Conservation (phyloP, 2,888 invertebrate species). For the Drosophila mimetica region DNA sequence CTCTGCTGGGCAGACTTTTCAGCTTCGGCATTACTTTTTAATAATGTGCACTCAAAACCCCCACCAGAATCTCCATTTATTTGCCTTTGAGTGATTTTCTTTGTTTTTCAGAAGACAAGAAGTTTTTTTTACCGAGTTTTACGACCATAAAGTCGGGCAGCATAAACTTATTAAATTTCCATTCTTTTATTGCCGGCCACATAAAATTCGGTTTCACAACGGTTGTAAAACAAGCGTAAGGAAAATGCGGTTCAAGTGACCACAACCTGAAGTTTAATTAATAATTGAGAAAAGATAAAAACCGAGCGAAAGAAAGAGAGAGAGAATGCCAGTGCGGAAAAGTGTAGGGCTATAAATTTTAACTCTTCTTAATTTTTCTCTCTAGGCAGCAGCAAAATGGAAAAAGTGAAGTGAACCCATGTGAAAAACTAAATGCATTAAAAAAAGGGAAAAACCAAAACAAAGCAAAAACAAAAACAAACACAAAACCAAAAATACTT, state of each 20-base stretch:
- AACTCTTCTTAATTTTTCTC: neutral
- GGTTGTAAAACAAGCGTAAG: constrained; percentile 51
- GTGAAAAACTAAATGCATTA: constrained; percentile 45
- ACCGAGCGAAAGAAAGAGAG: neutral
- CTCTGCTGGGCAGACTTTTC: constrained; percentile 56
- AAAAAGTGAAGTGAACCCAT: constrained; percentile 43
- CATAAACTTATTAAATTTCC: constrained; percentile 70
- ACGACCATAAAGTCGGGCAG: constrained; percentile 49
- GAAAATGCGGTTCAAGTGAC: constrained; percentile 46
- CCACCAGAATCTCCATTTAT: constrained; percentile 35
- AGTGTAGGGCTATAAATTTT: constrained; percentile 36
- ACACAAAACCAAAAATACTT: constrained; percentile 59
- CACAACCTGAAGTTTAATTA: constrained; percentile 53
- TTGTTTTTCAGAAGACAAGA: constrained; percentile 53
- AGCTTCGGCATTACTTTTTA: constrained; percentile 63
- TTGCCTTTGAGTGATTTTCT: constrained; percentile 70
- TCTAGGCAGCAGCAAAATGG: constrained; percentile 38
- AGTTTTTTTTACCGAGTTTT: constrained; percentile 53
- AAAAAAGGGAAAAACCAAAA: constrained; percentile 31
- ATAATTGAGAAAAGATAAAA: constrained; percentile 22
- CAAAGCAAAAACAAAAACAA: constrained; percentile 17
- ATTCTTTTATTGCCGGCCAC: constrained; percentile 53
- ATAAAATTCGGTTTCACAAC: constrained; percentile 42
- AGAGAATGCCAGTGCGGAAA: constrained; percentile 36
- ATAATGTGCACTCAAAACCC: constrained; percentile 49